Base-by-base conservation (phyloP, 2,797 vertebrate species). In the Hipposideros larvatus region DNA sequence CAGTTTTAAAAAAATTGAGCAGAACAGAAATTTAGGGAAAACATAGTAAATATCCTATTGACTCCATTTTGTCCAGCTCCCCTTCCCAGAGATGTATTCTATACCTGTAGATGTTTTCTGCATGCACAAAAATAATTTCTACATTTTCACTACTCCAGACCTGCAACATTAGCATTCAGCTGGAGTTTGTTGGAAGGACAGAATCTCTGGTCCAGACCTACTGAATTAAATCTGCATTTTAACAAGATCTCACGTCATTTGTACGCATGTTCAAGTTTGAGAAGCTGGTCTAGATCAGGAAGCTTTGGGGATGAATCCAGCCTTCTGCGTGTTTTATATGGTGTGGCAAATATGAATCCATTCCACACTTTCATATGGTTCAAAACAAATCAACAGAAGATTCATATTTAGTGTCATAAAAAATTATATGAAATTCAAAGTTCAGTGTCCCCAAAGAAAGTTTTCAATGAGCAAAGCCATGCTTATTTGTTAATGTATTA, bases 371-470 rank as follows among this genome's bases (percentile, higher is more conserved):
- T 88, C 51, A 74, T 74, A 51, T n/a, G 51, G 22, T 53, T 68
- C 85, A 68, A 93, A 92, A 92, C 22, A 78, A 63, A 66, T 83
- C 65, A 83, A 68, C 90, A 43, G 80, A 82, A 86, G 53, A 90
- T 93, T n/a, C 79, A 24, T 95, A 88, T 85, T 95, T 91, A 74
- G 21, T 61, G 65, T 63, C 43, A 87, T 53, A 43, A n/a, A 85
- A 79, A 94, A 84, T 79, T 51, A 78, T 9, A 66, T 74, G 78
- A 73, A 91, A 93, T 85, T 95, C 31, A 59, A 91, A 70, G 51
- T 48, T 95, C 75, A 71, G 7, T 21, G 28, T 77, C 37, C 34
- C 41, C 26, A 46, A 87, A 34, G 73, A 41, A 90, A 46, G 61
- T 57, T 91, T 90, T 53, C 77, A 82, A 19, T 41, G 65, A 68